Percentiles rank a stretch among this genome's conserved stretches.
phyloP scores from a whole-genome alignment of 64 coral and sea anemone genomes.

The Actinia tenebrosa region DNA sequence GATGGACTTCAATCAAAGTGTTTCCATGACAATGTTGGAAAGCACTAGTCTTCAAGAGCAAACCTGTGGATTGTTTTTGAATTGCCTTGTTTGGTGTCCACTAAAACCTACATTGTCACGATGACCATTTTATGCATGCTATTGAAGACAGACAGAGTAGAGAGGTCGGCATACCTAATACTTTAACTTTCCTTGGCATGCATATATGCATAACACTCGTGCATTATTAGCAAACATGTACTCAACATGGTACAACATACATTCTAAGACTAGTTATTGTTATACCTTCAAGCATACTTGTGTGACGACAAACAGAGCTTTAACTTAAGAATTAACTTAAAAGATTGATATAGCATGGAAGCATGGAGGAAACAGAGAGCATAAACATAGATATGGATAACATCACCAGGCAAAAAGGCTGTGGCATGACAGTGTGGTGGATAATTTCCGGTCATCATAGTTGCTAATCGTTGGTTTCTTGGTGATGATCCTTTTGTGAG shows the following conservation, averaged over 20 bases:
- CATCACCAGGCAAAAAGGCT: background rate
- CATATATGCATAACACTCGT: background rate
- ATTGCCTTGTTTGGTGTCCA: no score
- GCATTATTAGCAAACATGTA: background rate
- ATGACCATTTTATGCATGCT: no score
- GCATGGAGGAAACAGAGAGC: background rate
- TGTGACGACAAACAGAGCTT: slow-evolving; percentile 5
- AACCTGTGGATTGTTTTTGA: no score
- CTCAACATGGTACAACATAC: background rate
- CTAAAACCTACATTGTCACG: no score
- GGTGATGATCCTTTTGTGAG: no score
- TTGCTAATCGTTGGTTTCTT: no score
- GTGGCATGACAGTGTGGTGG: background rate
- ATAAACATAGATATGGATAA: background rate
- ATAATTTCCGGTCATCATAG: no score
- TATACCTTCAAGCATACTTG: slow-evolving; percentile 8
- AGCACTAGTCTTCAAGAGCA: no score
- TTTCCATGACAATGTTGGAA: no score
- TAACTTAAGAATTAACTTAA: background rate
- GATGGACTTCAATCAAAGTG: no score
- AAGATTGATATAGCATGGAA: background rate
- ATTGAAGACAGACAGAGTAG: no score
- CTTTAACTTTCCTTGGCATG: background rate
- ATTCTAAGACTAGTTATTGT: slow-evolving; percentile 16
- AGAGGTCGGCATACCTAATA: background rate